Evolutionary conservation across 2,113 vertebrate genomes (phyloP).

Genomic region (Microcebus jonahi): DNA sequence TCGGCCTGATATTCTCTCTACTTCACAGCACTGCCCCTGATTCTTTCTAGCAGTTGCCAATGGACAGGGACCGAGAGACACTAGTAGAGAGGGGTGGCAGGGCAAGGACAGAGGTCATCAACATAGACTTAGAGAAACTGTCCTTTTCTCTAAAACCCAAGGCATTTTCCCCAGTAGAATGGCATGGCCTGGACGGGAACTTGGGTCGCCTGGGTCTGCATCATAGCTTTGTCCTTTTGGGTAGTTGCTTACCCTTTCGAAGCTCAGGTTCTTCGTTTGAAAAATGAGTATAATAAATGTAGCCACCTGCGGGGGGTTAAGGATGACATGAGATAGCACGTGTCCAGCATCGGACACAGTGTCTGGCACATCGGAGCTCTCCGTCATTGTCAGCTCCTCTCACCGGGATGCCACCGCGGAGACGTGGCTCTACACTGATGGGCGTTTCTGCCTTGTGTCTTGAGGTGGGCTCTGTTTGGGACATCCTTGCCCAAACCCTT

Average conservation of each 20-base stretch:
- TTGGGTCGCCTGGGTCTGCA: background rate
- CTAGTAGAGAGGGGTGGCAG: background rate
- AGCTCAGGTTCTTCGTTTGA: background rate
- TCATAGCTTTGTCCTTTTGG: too few relatives aligned
- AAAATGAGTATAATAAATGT: background rate
- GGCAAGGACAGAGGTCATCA: background rate
- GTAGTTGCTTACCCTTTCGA: background rate
- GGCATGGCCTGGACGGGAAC: background rate
- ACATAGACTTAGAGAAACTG: fast-evolving
- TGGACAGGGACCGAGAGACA: background rate
- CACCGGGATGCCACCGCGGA: fast-evolving
- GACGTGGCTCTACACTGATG: fast-evolving
- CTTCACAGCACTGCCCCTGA: background rate
- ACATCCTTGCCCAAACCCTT: background rate
- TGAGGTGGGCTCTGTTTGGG: background rate
- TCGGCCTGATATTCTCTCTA: background rate
- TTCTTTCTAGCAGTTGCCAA: background rate
- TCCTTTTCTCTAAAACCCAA: background rate
- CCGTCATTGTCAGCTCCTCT: fast-evolving
- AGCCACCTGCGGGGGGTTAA: background rate
- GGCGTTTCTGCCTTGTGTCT: background rate
- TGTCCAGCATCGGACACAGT: background rate
- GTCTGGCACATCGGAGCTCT: background rate
- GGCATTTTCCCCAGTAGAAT: background rate
- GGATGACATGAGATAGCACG: background rate